Conservation (phyloP, 2,888 invertebrate species). For the Acleris cristana region DNA sequence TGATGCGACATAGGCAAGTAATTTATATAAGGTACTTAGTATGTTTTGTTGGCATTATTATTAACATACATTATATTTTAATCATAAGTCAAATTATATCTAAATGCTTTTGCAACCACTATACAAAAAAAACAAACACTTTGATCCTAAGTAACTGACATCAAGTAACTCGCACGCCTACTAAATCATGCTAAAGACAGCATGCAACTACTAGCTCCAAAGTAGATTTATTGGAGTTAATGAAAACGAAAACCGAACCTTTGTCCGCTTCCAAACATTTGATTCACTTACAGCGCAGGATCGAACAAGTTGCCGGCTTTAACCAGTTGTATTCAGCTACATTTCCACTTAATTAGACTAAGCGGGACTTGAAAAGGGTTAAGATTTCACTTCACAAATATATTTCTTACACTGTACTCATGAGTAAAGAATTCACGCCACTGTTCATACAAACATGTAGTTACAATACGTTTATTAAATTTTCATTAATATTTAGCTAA, state of each 20-base stretch:
- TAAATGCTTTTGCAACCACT: too few species aligned
- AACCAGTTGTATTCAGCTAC: conserved; percentile 27
- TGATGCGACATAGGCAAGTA: neutral
- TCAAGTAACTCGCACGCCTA: conserved; percentile 16
- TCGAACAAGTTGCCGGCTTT: conserved; percentile 25
- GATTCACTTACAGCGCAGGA: conserved; percentile 30
- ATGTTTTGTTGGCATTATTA: too few species aligned
- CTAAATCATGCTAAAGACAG: conserved; percentile 13
- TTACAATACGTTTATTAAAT: too few species aligned
- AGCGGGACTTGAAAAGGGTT: conserved; percentile 24
- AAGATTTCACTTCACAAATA: conserved; percentile 1
- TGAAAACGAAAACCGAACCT: conserved; percentile 59
- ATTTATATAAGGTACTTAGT: neutral
- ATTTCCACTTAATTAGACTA: conserved; percentile 19
- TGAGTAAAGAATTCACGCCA: too few species aligned
- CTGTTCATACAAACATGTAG: too few species aligned
- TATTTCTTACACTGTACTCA: neutral
- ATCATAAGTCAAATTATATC: too few species aligned
- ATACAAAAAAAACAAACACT: too few species aligned
- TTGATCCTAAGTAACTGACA: neutral
- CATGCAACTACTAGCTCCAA: conserved; percentile 44
- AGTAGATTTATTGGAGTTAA: conserved; percentile 59
- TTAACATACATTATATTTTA: too few species aligned
- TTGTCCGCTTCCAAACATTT: conserved; percentile 33
- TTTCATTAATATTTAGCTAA: too few species aligned